Evolutionary conservation across 1,140 invertebrate species (phyloP).

Genomic region (Branchinecta lindahli): DNA sequence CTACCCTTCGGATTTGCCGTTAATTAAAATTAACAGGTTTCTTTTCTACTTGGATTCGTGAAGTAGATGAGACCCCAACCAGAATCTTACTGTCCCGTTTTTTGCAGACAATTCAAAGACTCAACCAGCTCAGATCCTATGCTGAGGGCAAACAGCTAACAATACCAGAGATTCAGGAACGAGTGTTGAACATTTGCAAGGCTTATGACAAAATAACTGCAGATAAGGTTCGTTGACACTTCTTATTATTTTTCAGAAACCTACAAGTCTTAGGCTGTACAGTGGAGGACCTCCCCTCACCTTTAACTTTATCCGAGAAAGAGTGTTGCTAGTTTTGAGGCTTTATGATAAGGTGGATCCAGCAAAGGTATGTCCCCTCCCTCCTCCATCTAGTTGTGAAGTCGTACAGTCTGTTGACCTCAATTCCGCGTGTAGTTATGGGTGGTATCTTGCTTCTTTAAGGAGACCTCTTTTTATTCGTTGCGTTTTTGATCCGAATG

Average conservation of each 20-base stretch:
- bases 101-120: not conserved
- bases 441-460: too few species aligned
- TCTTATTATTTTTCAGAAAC: constrained; percentile 42
- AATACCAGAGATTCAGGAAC: not conserved
- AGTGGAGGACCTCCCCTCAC: constrained; percentile 53
- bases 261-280: constrained; percentile 45
- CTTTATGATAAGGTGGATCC: constrained; percentile 92
- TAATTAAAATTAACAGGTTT: not conserved
- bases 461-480: too few species aligned
- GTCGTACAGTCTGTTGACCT: constrained; percentile 12
- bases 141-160: not conserved
- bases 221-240: not conserved
- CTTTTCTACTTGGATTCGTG: not conserved
- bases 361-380: constrained; percentile 51
- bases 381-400: not conserved
- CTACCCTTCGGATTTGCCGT: not conserved
- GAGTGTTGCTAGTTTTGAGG: constrained; percentile 81
- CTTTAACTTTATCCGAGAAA: constrained; percentile 62
- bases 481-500: too few species aligned
- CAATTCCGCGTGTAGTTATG: too few species aligned
- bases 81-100: not conserved
- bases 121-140: not conserved
- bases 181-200: not conserved
- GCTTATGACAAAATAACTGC: constrained; percentile 7
- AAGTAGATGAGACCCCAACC: not conserved